A percentile compares a stretch with the other conserved stretches of the same genome.
Evolutionary conservation across 2,113 vertebrate species (phyloP).

Genomic region (Rhinichthys klamathensis): DNA sequence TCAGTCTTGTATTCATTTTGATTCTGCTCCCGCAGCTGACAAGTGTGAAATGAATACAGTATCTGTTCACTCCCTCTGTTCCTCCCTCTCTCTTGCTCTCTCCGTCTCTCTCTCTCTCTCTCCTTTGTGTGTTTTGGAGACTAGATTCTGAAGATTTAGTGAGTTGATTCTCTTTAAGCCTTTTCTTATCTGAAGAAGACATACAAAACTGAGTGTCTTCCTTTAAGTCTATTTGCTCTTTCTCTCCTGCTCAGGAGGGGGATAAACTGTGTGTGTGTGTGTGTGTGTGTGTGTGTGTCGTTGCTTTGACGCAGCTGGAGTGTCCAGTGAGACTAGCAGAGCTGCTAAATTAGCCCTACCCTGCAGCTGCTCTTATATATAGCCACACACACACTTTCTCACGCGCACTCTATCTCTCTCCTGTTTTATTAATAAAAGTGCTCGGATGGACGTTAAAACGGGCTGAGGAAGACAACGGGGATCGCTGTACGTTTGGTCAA

Average conservation of each 20-base stretch:
- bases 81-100: slow-evolving; percentile 24
- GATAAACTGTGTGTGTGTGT: slow-evolving; percentile 13
- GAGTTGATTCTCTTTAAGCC: slow-evolving; percentile 54
- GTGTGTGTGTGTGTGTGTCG: neutral
- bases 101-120: slow-evolving; percentile 27
- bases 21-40: slow-evolving; percentile 59
- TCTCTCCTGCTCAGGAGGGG: slow-evolving; percentile 18
- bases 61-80: slow-evolving; percentile 55
- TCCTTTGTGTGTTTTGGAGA: slow-evolving; percentile 31
- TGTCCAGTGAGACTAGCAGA: slow-evolving; percentile 57
- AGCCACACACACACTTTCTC: slow-evolving; percentile 43
- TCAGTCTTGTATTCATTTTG: slow-evolving; percentile 56
- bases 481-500: neutral
- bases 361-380: slow-evolving; percentile 58
- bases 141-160: slow-evolving; percentile 45
- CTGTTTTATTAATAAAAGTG: slow-evolving; percentile 40
- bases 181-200: slow-evolving; percentile 50
- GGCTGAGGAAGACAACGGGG: slow-evolving; percentile 4
- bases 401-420: slow-evolving; percentile 28
- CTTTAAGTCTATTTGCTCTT: slow-evolving; percentile 27
- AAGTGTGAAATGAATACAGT: slow-evolving; percentile 64
- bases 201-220: slow-evolving; percentile 33
- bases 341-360: slow-evolving; percentile 57
- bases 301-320: slow-evolving; percentile 57
- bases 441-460: slow-evolving; percentile 15